These are phyloP conservation scores for Chelonia mydas DNA, from an alignment of 2,797 vertebrate genomes.

Conservation along the genomic window DNA sequence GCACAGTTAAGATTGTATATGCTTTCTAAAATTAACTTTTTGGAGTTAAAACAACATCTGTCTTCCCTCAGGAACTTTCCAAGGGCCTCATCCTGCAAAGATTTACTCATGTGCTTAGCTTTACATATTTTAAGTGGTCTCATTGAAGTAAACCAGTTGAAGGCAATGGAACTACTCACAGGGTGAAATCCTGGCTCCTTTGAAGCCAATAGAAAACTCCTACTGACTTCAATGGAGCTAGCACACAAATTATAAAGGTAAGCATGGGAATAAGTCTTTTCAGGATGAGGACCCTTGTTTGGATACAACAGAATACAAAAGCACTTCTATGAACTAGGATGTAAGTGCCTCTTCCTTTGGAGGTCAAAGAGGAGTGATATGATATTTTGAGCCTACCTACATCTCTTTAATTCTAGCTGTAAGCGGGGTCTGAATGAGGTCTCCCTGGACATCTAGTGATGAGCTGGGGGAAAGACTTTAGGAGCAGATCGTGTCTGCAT, in stretches of 20 bases:
- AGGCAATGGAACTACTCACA: background rate
- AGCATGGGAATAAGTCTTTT: background rate
- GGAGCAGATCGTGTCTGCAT: background rate
- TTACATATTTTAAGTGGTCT: background rate
- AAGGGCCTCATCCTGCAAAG: background rate
- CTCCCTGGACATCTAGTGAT: background rate
- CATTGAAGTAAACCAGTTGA: background rate
- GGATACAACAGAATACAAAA: background rate
- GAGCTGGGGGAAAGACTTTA: background rate
- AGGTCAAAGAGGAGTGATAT: background rate
- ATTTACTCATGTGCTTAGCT: background rate
- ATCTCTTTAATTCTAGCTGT: background rate
- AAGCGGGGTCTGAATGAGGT: background rate
- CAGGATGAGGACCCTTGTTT: background rate
- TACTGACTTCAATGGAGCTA: background rate
- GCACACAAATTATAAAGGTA: background rate
- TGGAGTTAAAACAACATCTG: slow-evolving; percentile 31
- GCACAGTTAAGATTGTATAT: slow-evolving; percentile 6
- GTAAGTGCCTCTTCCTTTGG: background rate
- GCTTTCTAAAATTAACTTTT: background rate
- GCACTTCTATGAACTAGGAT: background rate
- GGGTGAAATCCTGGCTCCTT: background rate
- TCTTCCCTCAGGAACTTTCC: background rate
- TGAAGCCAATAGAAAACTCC: background rate
- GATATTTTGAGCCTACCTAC: background rate